phyloP scores from a whole-genome alignment of 23 tunicate genomes.

The Styela clava region DNA sequence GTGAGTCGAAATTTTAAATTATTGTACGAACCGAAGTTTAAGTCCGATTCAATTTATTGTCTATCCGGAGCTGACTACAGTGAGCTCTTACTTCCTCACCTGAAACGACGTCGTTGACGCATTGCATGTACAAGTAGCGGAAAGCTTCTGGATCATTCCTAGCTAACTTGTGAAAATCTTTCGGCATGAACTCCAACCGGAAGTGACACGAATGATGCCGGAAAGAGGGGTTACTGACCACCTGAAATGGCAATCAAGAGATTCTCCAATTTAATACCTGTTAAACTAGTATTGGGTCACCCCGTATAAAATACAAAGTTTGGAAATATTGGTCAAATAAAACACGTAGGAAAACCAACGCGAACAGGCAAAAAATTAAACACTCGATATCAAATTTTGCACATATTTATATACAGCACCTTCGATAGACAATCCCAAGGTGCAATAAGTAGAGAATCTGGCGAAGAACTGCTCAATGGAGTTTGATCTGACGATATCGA shows the following conservation, averaged over 20 bases:
- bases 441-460: slow-evolving; percentile 44
- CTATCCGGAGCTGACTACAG: no score
- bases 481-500: slow-evolving; percentile 1
- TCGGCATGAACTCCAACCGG: slow-evolving; percentile 68
- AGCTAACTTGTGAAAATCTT: slow-evolving; percentile 69
- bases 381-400: no score
- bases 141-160: slow-evolving; percentile 75
- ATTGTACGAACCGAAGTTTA: no score
- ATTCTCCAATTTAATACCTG: not conserved
- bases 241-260: slow-evolving; percentile 33
- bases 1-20: no score
- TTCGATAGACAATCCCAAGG: slow-evolving; percentile 84
- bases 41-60: no score
- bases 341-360: no score
- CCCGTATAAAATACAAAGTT: not conserved
- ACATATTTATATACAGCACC: no score
- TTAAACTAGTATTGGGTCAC: no score
- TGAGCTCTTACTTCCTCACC: slow-evolving; percentile 38
- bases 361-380: no score
- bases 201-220: slow-evolving; percentile 70
- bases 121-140: slow-evolving; percentile 66
- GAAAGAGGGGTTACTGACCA: slow-evolving; percentile 47
- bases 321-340: no score
- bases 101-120: slow-evolving; percentile 68
- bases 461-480: slow-evolving; percentile 9